Evolutionary conservation across 2,113 vertebrate species (phyloP), one percentile per base, ranked within the genome.

Genomic region (Microcebus jonahi): DNA sequence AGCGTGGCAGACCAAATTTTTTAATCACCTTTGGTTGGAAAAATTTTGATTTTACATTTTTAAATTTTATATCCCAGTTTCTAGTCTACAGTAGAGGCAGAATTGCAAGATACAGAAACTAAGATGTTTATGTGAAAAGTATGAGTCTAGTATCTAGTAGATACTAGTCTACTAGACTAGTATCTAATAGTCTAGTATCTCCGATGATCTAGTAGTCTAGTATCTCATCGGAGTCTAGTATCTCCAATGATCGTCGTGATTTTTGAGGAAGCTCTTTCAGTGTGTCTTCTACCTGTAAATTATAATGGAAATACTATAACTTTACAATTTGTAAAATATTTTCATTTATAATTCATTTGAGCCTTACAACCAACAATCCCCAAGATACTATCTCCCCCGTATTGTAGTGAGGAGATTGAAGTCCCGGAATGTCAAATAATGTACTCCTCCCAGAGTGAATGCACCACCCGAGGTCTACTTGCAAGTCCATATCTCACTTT

Each of bases 21-120:
- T 75, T 90, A 85, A 63, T 76, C 12, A 11, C 18, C 2, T 7
- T 3, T 36, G 20, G 2, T 7, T 21, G 45, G 27, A 97, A 14
- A 84, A 75, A 21, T 77, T 75, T 75, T 89, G 4, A 36, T 73
- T 91, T 91, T 61, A 68, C 55, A 42, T 92, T 80, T 53, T 95
- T 86, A 75, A 82, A 34, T 93, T 86, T 80, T 94, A 48, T 39
- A 10, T 48, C 31, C 5, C 20, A 59, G 50, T 70, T 76, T 70
- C 13, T 29, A 76, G 77, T 48, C 27, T 29, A 70, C 21, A 86
- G 34, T 13, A 63, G n/a, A 90, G 18, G 21, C 21, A 61, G 8
- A 48, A 77, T 59, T 87, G 5, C n/a, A 76, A 75, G 11, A 59
- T 7, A 71, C 7, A 79, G 42, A 79, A 57, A 59, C 1, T 45